Percentiles rank a stretch among this genome's conserved stretches.
Conservation (phyloP, 2,888 invertebrate species). For the Balanococcus diminutus region DNA sequence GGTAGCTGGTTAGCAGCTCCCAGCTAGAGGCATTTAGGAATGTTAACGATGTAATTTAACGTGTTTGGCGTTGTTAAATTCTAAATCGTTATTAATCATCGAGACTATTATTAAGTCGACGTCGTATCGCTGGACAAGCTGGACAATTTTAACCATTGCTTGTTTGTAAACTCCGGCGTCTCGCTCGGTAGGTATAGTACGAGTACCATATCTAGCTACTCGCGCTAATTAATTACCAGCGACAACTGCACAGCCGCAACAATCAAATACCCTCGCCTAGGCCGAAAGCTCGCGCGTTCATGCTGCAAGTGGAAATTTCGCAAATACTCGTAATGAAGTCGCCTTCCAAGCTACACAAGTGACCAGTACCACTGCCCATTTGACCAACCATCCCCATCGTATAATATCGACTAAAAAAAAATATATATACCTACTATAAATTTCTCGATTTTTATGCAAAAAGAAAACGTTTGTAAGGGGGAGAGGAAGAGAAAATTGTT, state of each 20-base stretch:
- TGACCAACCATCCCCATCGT: neutral
- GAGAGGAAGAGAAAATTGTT: too few relatives aligned
- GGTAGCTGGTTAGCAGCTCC: neutral
- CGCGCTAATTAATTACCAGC: slow-evolving; percentile 45
- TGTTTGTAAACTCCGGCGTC: slow-evolving; percentile 17
- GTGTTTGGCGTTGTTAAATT: slow-evolving; percentile 25
- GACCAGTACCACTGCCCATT: neutral
- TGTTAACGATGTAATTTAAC: slow-evolving; percentile 53
- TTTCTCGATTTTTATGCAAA: too few relatives aligned
- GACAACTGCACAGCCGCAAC: slow-evolving; percentile 52
- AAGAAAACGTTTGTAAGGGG: too few relatives aligned
- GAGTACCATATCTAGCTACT: neutral
- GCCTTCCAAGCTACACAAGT: neutral
- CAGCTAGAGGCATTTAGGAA: slow-evolving; percentile 18
- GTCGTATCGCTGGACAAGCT: slow-evolving; percentile 45
- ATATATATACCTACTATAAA: too few relatives aligned
- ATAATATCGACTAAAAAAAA: too few relatives aligned
- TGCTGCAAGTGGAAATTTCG: neutral
- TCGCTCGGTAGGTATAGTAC: neutral
- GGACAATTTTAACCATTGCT: slow-evolving; percentile 47
- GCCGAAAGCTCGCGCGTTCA: neutral
- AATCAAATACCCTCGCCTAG: slow-evolving; percentile 45
- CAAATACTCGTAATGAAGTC: neutral
- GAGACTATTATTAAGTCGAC: slow-evolving; percentile 54
- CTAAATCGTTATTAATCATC: slow-evolving; percentile 47